Evolutionary conservation across 1,140 invertebrate species (phyloP).

Genomic region (Philaenus spumarius): DNA sequence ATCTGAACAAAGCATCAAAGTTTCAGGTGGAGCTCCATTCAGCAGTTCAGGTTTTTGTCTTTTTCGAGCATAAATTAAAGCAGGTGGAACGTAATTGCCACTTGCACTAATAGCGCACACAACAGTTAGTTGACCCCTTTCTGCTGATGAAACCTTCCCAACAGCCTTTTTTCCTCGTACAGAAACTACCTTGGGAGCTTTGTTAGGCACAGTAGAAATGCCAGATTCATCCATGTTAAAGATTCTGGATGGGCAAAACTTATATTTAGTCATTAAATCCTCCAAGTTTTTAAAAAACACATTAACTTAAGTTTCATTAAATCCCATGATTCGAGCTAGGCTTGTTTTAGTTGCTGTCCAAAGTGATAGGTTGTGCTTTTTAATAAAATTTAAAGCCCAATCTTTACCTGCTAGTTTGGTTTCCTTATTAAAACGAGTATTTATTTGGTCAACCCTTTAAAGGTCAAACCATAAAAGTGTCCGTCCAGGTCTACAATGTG

Average conservation of each 20-base stretch:
- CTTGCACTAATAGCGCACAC: neutral
- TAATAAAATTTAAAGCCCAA: neutral
- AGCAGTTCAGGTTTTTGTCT: neutral
- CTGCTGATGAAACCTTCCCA: constrained; percentile 11
- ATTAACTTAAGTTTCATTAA: neutral
- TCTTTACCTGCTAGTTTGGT: too few relatives aligned
- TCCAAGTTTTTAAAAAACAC: neutral
- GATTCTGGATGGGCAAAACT: neutral
- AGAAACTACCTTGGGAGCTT: neutral
- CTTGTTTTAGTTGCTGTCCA: neutral
- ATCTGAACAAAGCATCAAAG: neutral
- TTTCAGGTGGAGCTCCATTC: neutral
- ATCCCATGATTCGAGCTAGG: neutral
- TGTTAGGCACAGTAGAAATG: neutral
- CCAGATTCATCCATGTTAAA: too few relatives aligned
- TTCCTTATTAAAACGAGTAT: neutral
- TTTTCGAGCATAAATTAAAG: neutral
- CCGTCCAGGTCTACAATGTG: neutral
- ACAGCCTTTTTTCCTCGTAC: constrained; percentile 3
- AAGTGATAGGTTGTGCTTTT: neutral
- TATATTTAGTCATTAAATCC: neutral
- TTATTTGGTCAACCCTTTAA: neutral
- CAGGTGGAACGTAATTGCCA: constrained; percentile 2
- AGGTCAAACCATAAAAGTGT: neutral
- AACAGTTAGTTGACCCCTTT: neutral